A percentile compares a stretch with the other conserved stretches of the same genome.
Evolutionary conservation across 2,888 invertebrate species (phyloP).

Genomic region (Schizotus pectinicornis): DNA sequence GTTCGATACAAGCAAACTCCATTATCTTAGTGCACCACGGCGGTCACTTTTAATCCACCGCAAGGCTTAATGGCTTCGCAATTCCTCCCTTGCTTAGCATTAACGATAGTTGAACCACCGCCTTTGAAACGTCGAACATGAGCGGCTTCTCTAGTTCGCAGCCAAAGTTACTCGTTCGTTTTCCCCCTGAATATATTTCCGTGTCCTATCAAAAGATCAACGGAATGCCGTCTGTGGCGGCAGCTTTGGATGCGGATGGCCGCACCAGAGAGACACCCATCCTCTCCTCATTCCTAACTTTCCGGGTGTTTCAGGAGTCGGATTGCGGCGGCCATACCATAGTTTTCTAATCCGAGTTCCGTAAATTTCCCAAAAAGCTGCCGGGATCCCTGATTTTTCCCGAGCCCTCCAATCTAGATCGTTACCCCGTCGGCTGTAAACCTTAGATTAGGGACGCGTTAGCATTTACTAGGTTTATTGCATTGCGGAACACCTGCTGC

Average conservation of each 20-base stretch:
- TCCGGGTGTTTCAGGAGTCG: constrained; percentile 21
- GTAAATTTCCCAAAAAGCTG: not conserved
- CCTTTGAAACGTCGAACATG: constrained; percentile 11
- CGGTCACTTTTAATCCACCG: constrained; percentile 16
- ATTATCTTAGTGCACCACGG: constrained; percentile 11
- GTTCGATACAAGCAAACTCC: constrained; percentile 16
- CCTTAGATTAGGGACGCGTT: constrained; percentile 10
- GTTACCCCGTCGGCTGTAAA: not conserved
- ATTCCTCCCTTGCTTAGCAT: constrained; percentile 18
- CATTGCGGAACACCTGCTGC: constrained; percentile 52
- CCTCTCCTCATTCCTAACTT: constrained; percentile 10
- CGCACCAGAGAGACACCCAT: constrained; percentile 20
- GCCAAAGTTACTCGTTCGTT: constrained; percentile 10
- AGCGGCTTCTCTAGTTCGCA: constrained; percentile 13
- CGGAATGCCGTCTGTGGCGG: constrained; percentile 18
- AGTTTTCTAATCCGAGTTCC: constrained; percentile 17
- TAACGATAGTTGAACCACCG: constrained; percentile 9
- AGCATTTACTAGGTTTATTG: constrained; percentile 42
- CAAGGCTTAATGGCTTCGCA: constrained; percentile 22
- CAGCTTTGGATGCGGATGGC: constrained; percentile 24
- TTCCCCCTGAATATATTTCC: constrained; percentile 15
- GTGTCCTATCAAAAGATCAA: constrained; percentile 24
- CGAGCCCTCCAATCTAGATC: too few species aligned
- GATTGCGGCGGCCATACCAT: constrained; percentile 13
- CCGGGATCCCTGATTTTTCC: too few species aligned